Percentiles rank a stretch among this genome's conserved stretches.
phyloP scores from a whole-genome alignment of 2,797 vertebrate genomes.

The Pangasius krempfi region DNA sequence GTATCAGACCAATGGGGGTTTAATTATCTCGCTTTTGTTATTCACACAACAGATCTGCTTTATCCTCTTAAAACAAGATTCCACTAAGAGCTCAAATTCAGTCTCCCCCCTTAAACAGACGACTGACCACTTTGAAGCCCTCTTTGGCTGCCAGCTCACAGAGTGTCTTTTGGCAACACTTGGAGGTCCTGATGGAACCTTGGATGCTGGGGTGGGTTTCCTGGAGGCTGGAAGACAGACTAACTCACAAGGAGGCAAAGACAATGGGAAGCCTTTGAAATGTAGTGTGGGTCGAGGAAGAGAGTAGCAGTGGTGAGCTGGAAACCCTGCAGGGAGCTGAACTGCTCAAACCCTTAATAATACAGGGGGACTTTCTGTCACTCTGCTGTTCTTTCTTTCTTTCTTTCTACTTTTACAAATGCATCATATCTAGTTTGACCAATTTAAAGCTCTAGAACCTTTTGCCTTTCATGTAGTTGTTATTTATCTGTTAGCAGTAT shows the following conservation, averaged over 20 bases:
- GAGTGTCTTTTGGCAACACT: slow-evolving; percentile 44
- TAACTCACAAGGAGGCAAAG: slow-evolving; percentile 52
- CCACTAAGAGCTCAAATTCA: slow-evolving; percentile 41
- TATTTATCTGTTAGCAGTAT: neutral
- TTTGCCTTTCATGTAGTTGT: neutral
- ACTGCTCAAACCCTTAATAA: slow-evolving; percentile 23
- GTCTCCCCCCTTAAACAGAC: slow-evolving; percentile 33
- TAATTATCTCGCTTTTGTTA: slow-evolving; percentile 69
- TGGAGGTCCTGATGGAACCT: slow-evolving; percentile 31
- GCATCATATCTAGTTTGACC: neutral
- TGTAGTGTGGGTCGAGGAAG: slow-evolving; percentile 58
- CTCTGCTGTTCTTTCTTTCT: neutral
- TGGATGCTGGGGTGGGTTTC: slow-evolving; percentile 40
- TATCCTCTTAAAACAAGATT: slow-evolving; percentile 60
- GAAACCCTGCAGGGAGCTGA: slow-evolving; percentile 23
- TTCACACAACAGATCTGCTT: slow-evolving; percentile 64
- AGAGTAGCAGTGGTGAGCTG: slow-evolving; percentile 23
- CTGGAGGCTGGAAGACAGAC: slow-evolving; percentile 46
- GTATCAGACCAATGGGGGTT: slow-evolving; percentile 59
- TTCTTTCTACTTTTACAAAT: neutral
- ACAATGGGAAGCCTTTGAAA: slow-evolving; percentile 69
- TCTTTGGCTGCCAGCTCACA: slow-evolving; percentile 26
- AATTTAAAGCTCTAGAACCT: neutral
- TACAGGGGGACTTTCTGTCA: slow-evolving; percentile 27
- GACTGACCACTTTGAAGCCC: slow-evolving; percentile 49